A percentile compares a stretch with the other conserved stretches of the same genome.
These are phyloP conservation scores for Suillia variegata DNA, from an alignment of 2,888 invertebrate genomes.

Conservation along the genomic window DNA sequence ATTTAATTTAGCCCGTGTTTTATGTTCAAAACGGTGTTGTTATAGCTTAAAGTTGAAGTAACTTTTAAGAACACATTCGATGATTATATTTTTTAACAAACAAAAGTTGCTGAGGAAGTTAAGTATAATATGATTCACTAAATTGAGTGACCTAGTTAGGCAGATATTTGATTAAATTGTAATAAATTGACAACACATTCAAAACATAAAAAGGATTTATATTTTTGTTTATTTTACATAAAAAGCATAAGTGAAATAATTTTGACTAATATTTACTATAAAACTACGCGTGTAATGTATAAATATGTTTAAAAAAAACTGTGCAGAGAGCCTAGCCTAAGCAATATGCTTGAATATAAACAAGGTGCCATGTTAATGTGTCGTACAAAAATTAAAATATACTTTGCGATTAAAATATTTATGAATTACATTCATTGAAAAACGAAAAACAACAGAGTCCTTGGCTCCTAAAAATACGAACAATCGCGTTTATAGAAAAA, in stretches of 20 bases:
- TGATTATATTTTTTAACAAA: background rate
- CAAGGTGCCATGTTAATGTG: background rate
- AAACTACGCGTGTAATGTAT: background rate
- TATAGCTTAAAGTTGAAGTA: background rate
- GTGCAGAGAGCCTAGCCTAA: background rate
- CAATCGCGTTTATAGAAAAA: background rate
- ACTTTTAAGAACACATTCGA: background rate
- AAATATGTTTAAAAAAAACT: background rate
- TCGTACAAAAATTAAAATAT: background rate
- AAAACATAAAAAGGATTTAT: too few relatives aligned
- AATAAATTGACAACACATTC: too few relatives aligned
- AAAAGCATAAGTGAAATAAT: constrained; percentile 4
- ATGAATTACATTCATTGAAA: constrained; percentile 17
- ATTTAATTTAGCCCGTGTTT: constrained; percentile 19
- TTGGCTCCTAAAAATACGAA: background rate
- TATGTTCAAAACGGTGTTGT: constrained; percentile 13
- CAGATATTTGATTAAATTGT: too few relatives aligned
- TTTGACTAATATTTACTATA: constrained; percentile 10
- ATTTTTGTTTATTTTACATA: background rate
- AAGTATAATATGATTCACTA: background rate
- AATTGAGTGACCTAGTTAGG: too few relatives aligned
- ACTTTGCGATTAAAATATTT: constrained; percentile 2
- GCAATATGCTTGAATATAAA: background rate
- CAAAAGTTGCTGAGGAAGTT: too few relatives aligned
- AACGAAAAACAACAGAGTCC: background rate